Conservation (phyloP, 2,113 vertebrate species). For the Sciurus niger region DNA sequence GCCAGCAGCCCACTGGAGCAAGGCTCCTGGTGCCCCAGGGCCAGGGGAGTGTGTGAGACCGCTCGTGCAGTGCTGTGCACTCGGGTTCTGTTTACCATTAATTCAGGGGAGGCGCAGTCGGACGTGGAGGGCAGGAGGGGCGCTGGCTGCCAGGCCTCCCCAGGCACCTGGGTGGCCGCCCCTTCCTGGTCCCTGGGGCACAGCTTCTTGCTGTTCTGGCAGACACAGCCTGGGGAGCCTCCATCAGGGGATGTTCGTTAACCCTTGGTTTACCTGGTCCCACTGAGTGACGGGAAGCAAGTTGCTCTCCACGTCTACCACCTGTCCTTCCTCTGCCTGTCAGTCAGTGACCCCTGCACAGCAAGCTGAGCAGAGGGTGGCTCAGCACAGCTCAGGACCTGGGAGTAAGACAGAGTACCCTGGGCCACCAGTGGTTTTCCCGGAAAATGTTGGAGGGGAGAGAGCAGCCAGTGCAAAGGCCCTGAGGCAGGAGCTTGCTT, state of each 20-base stretch:
- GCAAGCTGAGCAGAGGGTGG: fast-evolving
- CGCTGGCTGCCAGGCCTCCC: neutral
- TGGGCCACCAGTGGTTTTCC: too few relatives aligned
- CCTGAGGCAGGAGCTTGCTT: neutral
- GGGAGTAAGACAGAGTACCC: too few relatives aligned
- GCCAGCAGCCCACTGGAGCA: fast-evolving
- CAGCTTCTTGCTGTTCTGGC: neutral
- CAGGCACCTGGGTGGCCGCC: fast-evolving
- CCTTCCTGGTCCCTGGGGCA: fast-evolving
- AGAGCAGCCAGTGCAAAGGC: neutral
- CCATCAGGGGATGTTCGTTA: neutral
- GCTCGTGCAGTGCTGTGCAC: too few relatives aligned
- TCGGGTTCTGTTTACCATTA: neutral
- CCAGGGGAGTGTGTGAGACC: too few relatives aligned
- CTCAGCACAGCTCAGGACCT: too few relatives aligned
- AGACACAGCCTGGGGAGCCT: neutral
- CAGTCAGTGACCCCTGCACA: neutral
- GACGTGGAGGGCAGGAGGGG: neutral
- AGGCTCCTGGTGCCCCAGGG: too few relatives aligned
- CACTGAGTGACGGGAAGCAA: too few relatives aligned
- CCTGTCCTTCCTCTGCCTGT: too few relatives aligned
- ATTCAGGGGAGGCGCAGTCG: neutral
- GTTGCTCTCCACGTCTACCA: fast-evolving
- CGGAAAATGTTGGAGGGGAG: neutral
- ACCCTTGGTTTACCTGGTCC: neutral